These are phyloP conservation scores for Acipenser transmontanus DNA, from an alignment of 2,797 vertebrate genomes.

Conservation along the genomic window DNA sequence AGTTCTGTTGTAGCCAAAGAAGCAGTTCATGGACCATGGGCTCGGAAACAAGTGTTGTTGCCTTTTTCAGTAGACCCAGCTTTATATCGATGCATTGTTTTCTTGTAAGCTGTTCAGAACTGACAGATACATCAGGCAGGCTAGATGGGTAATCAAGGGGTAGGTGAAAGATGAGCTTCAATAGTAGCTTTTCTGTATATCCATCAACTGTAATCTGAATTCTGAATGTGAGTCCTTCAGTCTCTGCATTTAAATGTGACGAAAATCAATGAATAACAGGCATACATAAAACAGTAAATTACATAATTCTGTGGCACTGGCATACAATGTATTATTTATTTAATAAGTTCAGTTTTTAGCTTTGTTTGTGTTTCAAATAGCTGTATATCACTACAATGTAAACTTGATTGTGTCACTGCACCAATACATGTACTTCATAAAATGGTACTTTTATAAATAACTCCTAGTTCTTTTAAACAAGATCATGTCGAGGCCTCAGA, in stretches of 20 bases:
- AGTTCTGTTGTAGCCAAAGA: conserved; percentile 69
- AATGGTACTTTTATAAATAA: too few species aligned
- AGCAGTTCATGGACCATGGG: conserved; percentile 72
- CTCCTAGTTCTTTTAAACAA: too few species aligned
- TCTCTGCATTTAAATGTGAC: conserved; percentile 42
- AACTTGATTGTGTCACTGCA: too few species aligned
- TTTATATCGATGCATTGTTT: conserved; percentile 57
- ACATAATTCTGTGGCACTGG: too few species aligned
- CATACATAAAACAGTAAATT: too few species aligned
- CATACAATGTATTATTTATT: too few species aligned
- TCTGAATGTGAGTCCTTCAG: conserved; percentile 48
- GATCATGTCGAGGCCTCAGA: too few species aligned
- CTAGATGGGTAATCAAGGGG: conserved; percentile 63
- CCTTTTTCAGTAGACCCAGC: conserved; percentile 55
- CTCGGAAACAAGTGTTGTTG: conserved; percentile 49
- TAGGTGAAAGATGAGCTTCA: conserved; percentile 70
- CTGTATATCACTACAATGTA: too few species aligned
- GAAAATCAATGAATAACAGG: background rate
- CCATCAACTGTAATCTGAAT: conserved; percentile 52
- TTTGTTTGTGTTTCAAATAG: too few species aligned
- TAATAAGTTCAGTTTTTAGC: too few species aligned
- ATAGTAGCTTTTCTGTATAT: conserved; percentile 37
- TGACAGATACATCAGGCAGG: conserved; percentile 68
- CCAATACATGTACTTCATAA: too few species aligned
- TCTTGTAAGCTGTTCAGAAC: conserved; percentile 63